Base-by-base conservation (phyloP, 2,797 vertebrate species). In the Myiotriccus ornatus region DNA sequence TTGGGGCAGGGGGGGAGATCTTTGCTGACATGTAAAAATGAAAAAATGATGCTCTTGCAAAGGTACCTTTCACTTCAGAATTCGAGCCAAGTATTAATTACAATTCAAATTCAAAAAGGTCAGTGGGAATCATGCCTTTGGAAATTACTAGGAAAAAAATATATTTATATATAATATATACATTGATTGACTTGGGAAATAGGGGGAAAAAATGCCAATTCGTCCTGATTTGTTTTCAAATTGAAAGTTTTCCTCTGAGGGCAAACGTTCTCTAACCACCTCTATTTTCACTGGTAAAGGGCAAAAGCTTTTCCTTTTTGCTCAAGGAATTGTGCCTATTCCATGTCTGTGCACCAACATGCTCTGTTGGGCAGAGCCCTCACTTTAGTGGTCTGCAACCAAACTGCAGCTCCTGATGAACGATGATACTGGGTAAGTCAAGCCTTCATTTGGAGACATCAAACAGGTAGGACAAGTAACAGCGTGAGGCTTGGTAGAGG, bases 41-140 rank as follows among this genome's bases (percentile, higher is more conserved):
- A 65, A 90, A 91, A 95, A 88, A 22, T 52, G n/a, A 93, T 94
- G 91, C 63, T 90, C 93, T 94, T 91, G 94, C 87, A 94, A 93
- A 96, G 80, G 43, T 65, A 90, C 57, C 64, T 86, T 68, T 57
- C 76, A 39, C 43, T 86, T 75, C 76, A 88, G 85, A 71, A 88
- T 69, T 77, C 57, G 55, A 84, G 76, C 79, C 91, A 90, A 90
- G 62, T 74, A 57, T 77, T 88, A 56, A 85, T 76, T 89, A 88
- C 6, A 22, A 84, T 81, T 81, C 44, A 78, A 78, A 65, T 69
- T 81, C 19, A 14, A 55, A 90, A 80, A 62, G 67, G 76, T 71
- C 82, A 43, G 57, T 34, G 43, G 41, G 55, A 93, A 75, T 25
- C 10, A 1, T 4, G 23, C 35, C 76, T 84, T 60, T 14, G 71